phyloP scores from a whole-genome alignment of 1,140 invertebrate species.

The Lepidurus arcticus region DNA sequence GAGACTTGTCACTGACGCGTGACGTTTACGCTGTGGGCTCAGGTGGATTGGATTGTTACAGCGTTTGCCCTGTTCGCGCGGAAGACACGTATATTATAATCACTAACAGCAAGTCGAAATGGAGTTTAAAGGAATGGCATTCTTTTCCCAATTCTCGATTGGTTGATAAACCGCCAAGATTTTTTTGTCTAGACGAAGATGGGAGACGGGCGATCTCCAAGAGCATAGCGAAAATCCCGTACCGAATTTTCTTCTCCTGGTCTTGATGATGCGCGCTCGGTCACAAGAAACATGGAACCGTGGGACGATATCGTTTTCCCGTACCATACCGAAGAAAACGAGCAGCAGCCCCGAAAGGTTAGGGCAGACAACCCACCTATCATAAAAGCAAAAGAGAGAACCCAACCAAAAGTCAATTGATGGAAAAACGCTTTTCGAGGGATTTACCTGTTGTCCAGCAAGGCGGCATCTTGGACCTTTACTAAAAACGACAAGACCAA shows the following conservation, averaged over 20 bases:
- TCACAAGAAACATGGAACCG: background rate
- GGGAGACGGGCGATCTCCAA: background rate
- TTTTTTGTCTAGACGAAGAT: background rate
- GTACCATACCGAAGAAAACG: background rate
- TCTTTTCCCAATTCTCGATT: background rate
- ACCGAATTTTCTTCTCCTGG: background rate
- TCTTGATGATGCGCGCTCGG: conserved; percentile 2
- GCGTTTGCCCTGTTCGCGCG: background rate
- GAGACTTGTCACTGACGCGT: conserved; percentile 12
- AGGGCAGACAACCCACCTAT: conserved; percentile 18
- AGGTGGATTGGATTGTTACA: background rate
- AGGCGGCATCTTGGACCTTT: background rate
- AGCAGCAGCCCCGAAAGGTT: conserved; percentile 12
- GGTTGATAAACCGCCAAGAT: background rate
- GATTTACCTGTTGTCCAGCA: conserved; percentile 8
- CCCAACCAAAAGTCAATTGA: conserved; percentile 6
- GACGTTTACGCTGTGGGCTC: conserved; percentile 5
- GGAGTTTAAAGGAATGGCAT: background rate
- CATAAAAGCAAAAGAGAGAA: conserved; percentile 19
- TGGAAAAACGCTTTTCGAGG: background rate
- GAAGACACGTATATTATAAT: conserved; percentile 1
- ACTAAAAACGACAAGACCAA: background rate
- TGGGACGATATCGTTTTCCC: background rate
- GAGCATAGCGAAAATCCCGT: background rate
- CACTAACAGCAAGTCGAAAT: background rate